A percentile compares a stretch with the other conserved stretches of the same genome.
phyloP scores from a whole-genome alignment of 2,113 vertebrate species.

The Parus major region DNA sequence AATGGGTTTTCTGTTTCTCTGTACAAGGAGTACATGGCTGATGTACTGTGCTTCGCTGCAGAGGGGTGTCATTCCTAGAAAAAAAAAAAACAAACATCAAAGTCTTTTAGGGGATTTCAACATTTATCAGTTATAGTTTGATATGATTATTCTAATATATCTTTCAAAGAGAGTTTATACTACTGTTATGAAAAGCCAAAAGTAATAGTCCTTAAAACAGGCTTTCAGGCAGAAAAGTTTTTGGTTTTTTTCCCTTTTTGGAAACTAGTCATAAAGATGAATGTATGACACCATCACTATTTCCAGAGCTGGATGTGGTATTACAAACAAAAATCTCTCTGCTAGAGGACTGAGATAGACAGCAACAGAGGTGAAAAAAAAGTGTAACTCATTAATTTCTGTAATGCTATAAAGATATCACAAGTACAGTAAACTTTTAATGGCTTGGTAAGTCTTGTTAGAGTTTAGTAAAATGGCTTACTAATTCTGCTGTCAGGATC shows the following conservation, averaged over 20 bases:
- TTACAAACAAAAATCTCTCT: neutral
- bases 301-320: neutral
- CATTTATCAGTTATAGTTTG: neutral
- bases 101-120: neutral
- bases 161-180: neutral
- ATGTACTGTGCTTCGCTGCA: neutral
- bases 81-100: neutral
- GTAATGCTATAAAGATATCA: neutral
- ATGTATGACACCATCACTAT: fast-evolving
- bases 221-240: neutral
- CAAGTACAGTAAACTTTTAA: neutral
- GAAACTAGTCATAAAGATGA: neutral
- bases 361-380: neutral
- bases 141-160: neutral
- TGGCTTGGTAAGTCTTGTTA: neutral
- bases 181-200: neutral
- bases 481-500: neutral
- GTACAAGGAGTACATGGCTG: neutral
- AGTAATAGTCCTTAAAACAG: neutral
- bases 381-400: neutral
- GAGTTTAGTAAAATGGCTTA: neutral
- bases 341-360: neutral
- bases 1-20: neutral
- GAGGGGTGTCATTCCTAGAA: neutral
- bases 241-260: neutral